A percentile compares a stretch with the other conserved stretches of the same genome.
Evolutionary conservation across 2,797 vertebrate genomes (phyloP).

Genomic region (Rhynchotus rufescens): DNA sequence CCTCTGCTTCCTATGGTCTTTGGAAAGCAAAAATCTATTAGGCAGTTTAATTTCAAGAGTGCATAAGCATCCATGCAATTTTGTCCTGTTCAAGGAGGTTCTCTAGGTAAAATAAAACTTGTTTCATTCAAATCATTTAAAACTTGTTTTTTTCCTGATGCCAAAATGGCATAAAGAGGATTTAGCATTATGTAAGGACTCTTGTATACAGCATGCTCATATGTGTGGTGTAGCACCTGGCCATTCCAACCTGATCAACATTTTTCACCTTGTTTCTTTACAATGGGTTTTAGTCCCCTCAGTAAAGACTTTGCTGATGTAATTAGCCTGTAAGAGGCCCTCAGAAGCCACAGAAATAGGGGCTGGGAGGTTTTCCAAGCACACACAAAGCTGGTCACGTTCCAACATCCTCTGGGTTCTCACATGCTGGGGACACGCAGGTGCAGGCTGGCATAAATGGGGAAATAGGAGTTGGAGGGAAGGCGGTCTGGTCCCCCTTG

Average conservation of each 20-base stretch:
- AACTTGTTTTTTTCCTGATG: background rate
- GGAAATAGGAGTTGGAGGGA: background rate
- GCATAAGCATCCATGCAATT: background rate
- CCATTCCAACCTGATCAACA: background rate
- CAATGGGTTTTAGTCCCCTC: background rate
- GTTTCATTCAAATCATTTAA: too few relatives aligned
- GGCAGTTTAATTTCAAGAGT: background rate
- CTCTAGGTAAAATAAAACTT: constrained; percentile 27
- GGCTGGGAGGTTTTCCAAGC: background rate
- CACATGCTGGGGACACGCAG: background rate
- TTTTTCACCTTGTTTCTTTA: background rate
- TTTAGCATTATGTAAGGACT: background rate
- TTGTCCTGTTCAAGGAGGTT: background rate
- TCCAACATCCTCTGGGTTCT: background rate
- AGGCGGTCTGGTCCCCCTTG: background rate
- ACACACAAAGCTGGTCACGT: background rate
- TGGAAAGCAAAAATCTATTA: background rate
- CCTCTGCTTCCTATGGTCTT: background rate
- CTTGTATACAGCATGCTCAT: background rate
- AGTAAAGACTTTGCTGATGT: background rate
- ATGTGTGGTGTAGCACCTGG: constrained; percentile 7
- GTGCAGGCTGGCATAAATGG: background rate
- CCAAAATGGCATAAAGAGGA: constrained; percentile 2
- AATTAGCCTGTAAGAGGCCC: background rate
- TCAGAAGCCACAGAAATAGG: background rate